Base-by-base conservation (phyloP, 2,797 vertebrate genomes). In the Anas flavirostris region DNA sequence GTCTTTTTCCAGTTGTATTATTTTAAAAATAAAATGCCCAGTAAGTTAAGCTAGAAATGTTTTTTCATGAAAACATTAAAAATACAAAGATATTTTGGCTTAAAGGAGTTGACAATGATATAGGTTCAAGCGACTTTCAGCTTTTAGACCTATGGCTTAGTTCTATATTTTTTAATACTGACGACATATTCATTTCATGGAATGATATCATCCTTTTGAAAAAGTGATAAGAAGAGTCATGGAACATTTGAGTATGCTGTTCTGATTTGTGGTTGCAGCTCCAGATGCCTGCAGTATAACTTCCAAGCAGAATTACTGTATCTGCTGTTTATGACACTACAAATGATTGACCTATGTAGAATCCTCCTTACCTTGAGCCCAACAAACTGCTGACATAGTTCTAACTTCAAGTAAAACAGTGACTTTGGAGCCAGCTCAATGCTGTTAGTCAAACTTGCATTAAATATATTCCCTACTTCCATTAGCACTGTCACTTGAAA, bases 381-480 rank as follows among this genome's bases (percentile, higher is more conserved):
- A 88, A 29, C 69, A 95, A 96, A 95, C 44, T 93, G 92, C 87
- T 96, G 95, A 95, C 92, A 81, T 94, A 35, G 75, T 89, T 84
- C 44, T 84, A 80, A 86, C 78, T 91, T 79, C 31, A 82, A 64
- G 85, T 91, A 82, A 95, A 92, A 82, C 62, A 95, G 67, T 89
- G 68, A 93, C 85, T 96, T 86, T 91, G 94, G 92, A 96, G 74
- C 35, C 76, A 81, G 63, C 78, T 94, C 73, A 95, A 82, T 23
- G 17, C 37, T 79, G 76, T 91, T 94, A 91, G 79, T 86, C 73
- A 85, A 92, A 91, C 86, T 88, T 82, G 18, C 28, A 91, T 84
- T 69, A 88, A 63, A 88, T 86, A 46, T 17, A 59, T 95, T 94
- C 76, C 41, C 52, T 8, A 13, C 41, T 94, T 92, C 83, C 82